Percentiles rank a stretch among this genome's conserved stretches.
phyloP scores from a whole-genome alignment of 1,140 invertebrate genomes.

The Neocloeon triangulifer region DNA sequence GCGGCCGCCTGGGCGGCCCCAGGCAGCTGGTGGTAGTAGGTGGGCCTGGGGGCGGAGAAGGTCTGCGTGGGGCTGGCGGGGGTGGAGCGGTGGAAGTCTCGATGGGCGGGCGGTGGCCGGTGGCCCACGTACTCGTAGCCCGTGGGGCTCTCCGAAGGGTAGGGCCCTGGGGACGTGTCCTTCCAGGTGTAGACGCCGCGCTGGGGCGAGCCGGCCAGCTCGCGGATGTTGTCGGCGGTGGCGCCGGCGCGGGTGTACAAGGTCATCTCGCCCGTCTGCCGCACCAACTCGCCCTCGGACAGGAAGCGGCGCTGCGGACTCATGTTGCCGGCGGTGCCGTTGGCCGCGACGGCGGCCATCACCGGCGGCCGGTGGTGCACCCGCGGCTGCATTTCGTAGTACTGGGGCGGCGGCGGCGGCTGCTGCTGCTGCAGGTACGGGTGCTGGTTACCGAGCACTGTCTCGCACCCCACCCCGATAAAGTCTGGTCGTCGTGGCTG shows the following conservation, averaged over 20 bases:
- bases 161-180: slow-evolving; percentile 34
- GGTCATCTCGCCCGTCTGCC: slow-evolving; percentile 34
- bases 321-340: slow-evolving; percentile 16
- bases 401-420: slow-evolving; percentile 10
- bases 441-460: slow-evolving; percentile 8
- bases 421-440: slow-evolving; percentile 11
- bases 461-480: slow-evolving; percentile 37
- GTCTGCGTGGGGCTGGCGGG: slow-evolving; percentile 49
- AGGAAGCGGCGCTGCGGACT: slow-evolving; percentile 65
- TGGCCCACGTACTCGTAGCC: slow-evolving; percentile 6
- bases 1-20: too few species aligned
- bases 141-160: slow-evolving; percentile 5
- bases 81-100: slow-evolving; percentile 36
- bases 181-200: slow-evolving; percentile 66
- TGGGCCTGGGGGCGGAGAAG: slow-evolving; percentile 10
- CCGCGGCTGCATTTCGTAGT: slow-evolving; percentile 15
- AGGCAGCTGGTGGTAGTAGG: slow-evolving; percentile 33
- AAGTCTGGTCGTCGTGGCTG: slow-evolving; percentile 65
- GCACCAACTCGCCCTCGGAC: slow-evolving; percentile 59
- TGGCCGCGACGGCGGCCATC: slow-evolving; percentile 10
- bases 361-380: slow-evolving; percentile 9
- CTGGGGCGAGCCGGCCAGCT: slow-evolving; percentile 62
- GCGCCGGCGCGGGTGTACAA: slow-evolving; percentile 30
- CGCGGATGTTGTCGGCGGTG: slow-evolving; percentile 37
- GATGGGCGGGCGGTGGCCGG: slow-evolving; percentile 12